Evolutionary conservation across 1,140 invertebrate species (phyloP).

Genomic region (Sarcophaga peregrina): DNA sequence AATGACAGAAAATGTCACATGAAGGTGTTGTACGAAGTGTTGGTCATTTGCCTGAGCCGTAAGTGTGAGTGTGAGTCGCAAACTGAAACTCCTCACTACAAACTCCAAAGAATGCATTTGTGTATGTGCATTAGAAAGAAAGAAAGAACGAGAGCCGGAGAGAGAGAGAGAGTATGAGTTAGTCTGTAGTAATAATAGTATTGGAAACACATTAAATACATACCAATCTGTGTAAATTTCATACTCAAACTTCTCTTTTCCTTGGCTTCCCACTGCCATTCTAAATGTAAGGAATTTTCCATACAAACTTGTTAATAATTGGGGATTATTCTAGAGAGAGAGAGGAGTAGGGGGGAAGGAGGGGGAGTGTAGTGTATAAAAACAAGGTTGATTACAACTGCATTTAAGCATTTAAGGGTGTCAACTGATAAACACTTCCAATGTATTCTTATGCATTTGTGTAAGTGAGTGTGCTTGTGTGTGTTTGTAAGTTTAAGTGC

Average conservation of each 20-base stretch:
- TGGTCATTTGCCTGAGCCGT: not conserved
- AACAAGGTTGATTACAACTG: conserved; percentile 21
- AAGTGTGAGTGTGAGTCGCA: too few species aligned
- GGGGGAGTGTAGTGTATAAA: not conserved
- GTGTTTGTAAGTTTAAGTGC: not conserved
- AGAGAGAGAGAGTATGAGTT: not conserved
- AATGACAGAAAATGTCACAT: conserved; percentile 34
- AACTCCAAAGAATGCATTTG: too few species aligned
- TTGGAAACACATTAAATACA: conserved; percentile 35
- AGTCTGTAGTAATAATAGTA: conserved; percentile 31
- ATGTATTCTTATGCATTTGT: not conserved
- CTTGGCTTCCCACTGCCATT: not conserved
- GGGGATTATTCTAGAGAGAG: not conserved
- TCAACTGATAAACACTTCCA: not conserved
- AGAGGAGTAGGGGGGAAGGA: not conserved
- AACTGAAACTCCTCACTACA: too few species aligned
- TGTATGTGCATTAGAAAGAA: not conserved
- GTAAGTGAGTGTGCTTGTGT: too few species aligned
- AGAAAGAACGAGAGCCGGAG: not conserved
- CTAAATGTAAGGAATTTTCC: not conserved
- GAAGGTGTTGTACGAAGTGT: not conserved
- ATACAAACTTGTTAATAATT: conserved; percentile 10
- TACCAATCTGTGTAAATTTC: not conserved
- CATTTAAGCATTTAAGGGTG: conserved; percentile 19
- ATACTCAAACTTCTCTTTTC: not conserved